phyloP scores from a whole-genome alignment of 2,888 invertebrate species.

The Sphaeridia pumilis region DNA sequence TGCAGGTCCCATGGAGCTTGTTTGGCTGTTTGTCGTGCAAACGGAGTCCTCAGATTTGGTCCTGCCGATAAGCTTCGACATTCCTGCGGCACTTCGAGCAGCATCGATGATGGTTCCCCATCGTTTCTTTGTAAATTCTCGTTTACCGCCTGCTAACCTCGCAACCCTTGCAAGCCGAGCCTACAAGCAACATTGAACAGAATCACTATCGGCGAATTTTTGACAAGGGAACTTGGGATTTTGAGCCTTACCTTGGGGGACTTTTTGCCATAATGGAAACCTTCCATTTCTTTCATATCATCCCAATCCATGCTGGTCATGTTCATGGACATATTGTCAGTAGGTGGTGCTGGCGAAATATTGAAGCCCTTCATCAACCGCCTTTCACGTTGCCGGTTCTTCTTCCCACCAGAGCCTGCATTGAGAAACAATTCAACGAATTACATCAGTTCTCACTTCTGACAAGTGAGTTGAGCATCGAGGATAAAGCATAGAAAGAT shows the following conservation, averaged over 20 bases:
- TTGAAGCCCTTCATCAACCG: conserved; percentile 90
- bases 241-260: conserved; percentile 36
- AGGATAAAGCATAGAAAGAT: no score
- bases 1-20: conserved; percentile 23
- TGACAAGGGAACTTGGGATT: no score
- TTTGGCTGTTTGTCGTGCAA: conserved; percentile 43
- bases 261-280: conserved; percentile 36
- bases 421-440: neutral
- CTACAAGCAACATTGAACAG: no score
- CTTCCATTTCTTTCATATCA: conserved; percentile 31
- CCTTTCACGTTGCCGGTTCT: conserved; percentile 83
- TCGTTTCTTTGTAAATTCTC: conserved; percentile 39
- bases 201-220: no score
- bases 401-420: conserved; percentile 75
- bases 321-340: conserved; percentile 37
- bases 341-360: conserved; percentile 54
- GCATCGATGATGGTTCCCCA: conserved; percentile 67
- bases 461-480: no score
- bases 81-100: conserved; percentile 61
- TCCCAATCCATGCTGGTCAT: conserved; percentile 38
- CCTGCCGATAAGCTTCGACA: conserved; percentile 65
- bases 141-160: conserved; percentile 37
- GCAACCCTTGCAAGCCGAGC: conserved; percentile 37
- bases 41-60: conserved; percentile 73
- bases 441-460: no score